Evolutionary conservation across 2,797 vertebrate species (phyloP).

Genomic region (Carcharodon carcharias): DNA sequence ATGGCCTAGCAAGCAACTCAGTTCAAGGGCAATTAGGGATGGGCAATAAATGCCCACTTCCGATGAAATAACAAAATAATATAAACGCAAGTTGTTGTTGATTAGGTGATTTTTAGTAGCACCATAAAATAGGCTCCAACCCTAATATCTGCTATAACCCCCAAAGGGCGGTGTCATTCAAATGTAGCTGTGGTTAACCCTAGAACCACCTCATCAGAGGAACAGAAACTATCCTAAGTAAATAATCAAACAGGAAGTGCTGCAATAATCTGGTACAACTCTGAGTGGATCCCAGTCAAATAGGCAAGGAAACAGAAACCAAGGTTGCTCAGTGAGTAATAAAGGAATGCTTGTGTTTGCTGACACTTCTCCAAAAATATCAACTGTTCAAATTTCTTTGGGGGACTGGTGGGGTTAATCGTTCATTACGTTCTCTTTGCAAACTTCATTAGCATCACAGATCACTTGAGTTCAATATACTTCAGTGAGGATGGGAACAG

Average conservation of each 20-base stretch:
- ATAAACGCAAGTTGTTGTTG: not conserved
- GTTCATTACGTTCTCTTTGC: not conserved
- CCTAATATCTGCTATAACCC: not conserved
- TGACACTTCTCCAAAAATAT: slow-evolving; percentile 15
- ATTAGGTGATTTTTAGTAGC: not conserved
- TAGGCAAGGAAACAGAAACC: not conserved
- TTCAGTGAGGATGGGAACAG: not conserved
- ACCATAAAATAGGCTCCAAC: not conserved
- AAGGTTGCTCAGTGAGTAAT: not conserved
- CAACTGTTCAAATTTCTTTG: not conserved
- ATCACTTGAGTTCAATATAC: not conserved
- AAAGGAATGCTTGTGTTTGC: not conserved
- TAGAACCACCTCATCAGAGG: not conserved
- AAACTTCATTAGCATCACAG: not conserved
- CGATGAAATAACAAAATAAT: not conserved
- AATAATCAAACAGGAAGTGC: slow-evolving; percentile 6
- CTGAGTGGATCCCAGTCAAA: not conserved
- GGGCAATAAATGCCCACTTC: no score
- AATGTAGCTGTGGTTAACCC: not conserved
- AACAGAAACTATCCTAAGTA: not conserved
- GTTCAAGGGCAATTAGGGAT: no score
- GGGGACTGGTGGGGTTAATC: not conserved
- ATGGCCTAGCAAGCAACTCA: no score
- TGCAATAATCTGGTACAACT: not conserved
- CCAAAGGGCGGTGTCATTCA: not conserved